Evolutionary conservation across 1,140 invertebrate genomes (phyloP), one percentile per base, ranked within the genome.

Genomic region (Nephila pilipes): DNA sequence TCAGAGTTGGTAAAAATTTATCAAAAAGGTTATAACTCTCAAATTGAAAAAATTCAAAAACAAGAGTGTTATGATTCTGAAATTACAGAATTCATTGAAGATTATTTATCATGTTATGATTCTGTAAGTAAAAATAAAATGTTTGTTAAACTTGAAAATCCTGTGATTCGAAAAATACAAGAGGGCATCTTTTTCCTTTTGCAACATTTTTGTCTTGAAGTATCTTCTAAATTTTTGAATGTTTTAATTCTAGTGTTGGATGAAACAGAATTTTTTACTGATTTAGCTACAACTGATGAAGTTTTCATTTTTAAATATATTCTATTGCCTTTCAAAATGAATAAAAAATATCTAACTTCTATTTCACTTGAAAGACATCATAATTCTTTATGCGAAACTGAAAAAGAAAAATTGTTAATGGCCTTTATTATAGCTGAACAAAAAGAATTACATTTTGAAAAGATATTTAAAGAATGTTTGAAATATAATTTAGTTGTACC

Each of bases 371-470:
- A 22, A 54, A 25, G 25, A 2, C 3, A 57, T 14, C 8, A 54
- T 1, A 57, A 22, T 25, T 58, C 14, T 22, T 29, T 55, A 85
- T 1, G 25, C n/a, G 38, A 55, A 18, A 54, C 8, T 0, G 46
- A 85, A 57, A 55, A 85, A 57, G 81, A 85, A 29, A 18, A 25
- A 38, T 14, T 85, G 25, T 25, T 85, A 25, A 69, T 85, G 54
- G n/a, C n/a, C 57, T 29, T 55, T 3, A 54, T 85, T 25, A 25
- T 69, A 69, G 25, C 29, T 69, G n/a, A 69, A 25, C 63, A 69
- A 69, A 69, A 69, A 12, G 25, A 29, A 25, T 14, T 69, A 25
- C 63, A 69, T 69, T 69, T 69, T 25, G 6, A 25, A 69, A 69
- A 69, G 14, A 29, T 69, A 25, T 69, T 69, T 29, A 22, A 69